Evolutionary conservation across 2,888 invertebrate species (phyloP).

Genomic region (Rhogogaster chlorosoma): DNA sequence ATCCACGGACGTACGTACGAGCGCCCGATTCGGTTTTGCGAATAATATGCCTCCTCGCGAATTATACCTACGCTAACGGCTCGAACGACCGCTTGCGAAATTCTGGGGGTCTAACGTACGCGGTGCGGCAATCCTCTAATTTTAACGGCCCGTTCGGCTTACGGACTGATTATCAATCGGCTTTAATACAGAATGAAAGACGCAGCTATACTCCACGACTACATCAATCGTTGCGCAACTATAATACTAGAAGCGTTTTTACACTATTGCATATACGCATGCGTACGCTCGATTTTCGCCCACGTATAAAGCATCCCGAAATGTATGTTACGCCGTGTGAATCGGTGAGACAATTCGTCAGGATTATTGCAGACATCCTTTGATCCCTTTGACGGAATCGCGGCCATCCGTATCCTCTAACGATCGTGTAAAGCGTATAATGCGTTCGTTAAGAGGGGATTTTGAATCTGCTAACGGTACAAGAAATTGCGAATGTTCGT

Average conservation of each 20-base stretch:
- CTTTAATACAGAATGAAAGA: background rate
- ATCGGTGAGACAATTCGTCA: background rate
- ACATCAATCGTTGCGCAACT: background rate
- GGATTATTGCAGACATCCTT: background rate
- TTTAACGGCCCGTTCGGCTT: background rate
- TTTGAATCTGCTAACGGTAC: conserved; percentile 5
- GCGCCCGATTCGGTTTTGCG: background rate
- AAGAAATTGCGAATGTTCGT: background rate
- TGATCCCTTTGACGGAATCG: background rate
- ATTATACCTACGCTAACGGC: background rate
- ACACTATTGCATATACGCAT: no score
- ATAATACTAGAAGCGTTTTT: background rate
- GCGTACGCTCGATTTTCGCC: no score
- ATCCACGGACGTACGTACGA: conserved; percentile 3
- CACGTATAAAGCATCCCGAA: background rate
- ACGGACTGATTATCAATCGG: conserved; percentile 22
- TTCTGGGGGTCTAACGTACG: background rate
- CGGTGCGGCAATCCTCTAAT: conserved; percentile 12
- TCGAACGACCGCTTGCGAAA: background rate
- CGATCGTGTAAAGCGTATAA: background rate
- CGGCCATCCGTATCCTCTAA: background rate
- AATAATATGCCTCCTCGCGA: background rate
- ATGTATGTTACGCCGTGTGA: background rate
- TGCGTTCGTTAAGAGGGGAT: conserved; percentile 17
- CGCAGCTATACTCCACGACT: background rate